Conservation (phyloP, 2,888 invertebrate genomes). For the Dicyrtomina minuta region DNA sequence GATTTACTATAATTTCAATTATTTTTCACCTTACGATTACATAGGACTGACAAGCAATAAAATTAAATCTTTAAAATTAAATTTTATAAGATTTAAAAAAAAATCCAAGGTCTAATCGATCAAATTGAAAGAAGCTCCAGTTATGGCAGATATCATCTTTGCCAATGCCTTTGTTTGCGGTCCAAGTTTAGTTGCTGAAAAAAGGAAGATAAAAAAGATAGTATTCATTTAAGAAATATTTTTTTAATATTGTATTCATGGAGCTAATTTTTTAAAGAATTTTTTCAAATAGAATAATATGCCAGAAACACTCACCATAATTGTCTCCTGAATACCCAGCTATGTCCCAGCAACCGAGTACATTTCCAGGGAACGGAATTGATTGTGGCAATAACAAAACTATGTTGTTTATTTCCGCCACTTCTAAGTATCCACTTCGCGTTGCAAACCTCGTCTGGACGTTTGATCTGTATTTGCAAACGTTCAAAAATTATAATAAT, state of each 20-base stretch:
- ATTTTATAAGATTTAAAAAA: no score
- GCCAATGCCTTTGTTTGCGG: conserved; percentile 14
- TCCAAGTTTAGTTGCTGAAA: conserved; percentile 21
- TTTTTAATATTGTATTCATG: neutral
- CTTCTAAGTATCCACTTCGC: conserved; percentile 25
- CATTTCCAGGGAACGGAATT: conserved; percentile 14
- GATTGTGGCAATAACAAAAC: conserved; percentile 30
- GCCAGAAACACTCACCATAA: conserved; percentile 1
- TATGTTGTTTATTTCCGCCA: conserved; percentile 23
- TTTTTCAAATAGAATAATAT: neutral
- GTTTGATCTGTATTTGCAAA: conserved; percentile 8
- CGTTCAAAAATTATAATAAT: neutral
- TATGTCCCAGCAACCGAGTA: conserved; percentile 30
- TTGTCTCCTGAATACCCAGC: conserved; percentile 18
- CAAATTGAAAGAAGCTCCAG: neutral
- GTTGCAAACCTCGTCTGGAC: conserved; percentile 16
- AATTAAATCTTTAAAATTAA: no score
- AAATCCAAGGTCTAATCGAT: no score
- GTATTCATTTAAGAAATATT: neutral
- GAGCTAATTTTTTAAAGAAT: neutral
- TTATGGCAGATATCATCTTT: conserved; percentile 3
- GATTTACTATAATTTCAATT: no score
- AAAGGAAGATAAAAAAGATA: neutral
- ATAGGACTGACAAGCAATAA: no score
- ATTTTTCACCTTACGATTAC: no score